A percentile compares a stretch with the other conserved stretches of the same genome.
These are phyloP conservation scores for Coccyzus lansbergi DNA, from an alignment of 2,797 vertebrate species.

Conservation along the genomic window DNA sequence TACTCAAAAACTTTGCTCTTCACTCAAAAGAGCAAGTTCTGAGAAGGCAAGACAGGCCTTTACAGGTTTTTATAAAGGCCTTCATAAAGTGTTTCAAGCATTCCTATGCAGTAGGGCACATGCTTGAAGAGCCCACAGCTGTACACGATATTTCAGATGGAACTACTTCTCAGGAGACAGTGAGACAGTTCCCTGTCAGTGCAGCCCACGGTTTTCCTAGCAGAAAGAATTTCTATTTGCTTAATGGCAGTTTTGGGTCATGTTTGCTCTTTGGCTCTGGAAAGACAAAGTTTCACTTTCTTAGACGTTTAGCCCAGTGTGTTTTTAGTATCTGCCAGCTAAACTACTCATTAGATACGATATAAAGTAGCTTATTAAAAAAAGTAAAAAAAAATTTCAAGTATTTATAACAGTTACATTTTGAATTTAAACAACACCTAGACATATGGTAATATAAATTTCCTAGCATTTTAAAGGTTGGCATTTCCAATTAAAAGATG, in stretches of 20 bases:
- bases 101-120: neutral
- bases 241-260: slow-evolving; percentile 23
- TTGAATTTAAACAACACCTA: neutral
- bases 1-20: neutral
- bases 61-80: neutral
- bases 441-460: neutral
- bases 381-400: neutral
- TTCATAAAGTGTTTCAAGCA: neutral
- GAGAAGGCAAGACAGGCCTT: neutral
- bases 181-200: neutral
- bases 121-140: neutral
- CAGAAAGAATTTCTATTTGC: neutral
- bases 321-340: neutral
- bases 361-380: neutral
- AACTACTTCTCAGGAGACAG: neutral
- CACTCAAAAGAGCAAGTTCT: neutral
- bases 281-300: neutral
- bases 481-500: neutral
- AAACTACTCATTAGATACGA: neutral
- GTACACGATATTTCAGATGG: neutral
- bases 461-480: neutral
- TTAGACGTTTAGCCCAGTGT: neutral
- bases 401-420: neutral
- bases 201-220: neutral
- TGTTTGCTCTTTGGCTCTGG: neutral